Conservation (phyloP, 2,797 vertebrate genomes). For the Hybognathus amarus region DNA sequence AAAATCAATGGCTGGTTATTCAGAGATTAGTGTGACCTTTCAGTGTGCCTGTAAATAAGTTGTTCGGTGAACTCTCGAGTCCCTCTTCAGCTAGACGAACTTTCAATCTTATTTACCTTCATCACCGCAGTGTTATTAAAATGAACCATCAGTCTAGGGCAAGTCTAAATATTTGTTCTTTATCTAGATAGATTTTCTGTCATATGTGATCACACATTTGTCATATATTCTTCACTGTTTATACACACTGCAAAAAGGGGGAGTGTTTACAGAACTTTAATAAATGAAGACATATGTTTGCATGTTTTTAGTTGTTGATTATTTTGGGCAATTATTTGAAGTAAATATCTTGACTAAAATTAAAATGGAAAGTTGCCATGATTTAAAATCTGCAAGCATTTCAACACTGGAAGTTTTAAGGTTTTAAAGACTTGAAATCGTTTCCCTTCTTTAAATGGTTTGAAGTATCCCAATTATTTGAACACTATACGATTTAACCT, state of each 20-base stretch:
- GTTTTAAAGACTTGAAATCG: not conserved
- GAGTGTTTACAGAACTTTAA: not conserved
- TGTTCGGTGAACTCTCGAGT: constrained; percentile 32
- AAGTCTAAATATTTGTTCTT: constrained; percentile 23
- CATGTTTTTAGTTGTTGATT: constrained; percentile 17
- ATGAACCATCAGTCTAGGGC: constrained; percentile 30
- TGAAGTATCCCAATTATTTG: not conserved
- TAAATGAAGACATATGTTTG: constrained; percentile 8
- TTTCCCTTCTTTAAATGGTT: not conserved
- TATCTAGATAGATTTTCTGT: constrained; percentile 27
- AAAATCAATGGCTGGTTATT: constrained; percentile 49
- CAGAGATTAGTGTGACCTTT: constrained; percentile 49
- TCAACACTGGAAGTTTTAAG: not conserved
- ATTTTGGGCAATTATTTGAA: constrained; percentile 14
- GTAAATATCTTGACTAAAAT: constrained; percentile 9
- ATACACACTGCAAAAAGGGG: not conserved
- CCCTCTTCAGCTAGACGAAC: constrained; percentile 26
- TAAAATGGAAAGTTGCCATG: not conserved
- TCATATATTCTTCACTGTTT: constrained; percentile 25
- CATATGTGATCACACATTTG: constrained; percentile 19
- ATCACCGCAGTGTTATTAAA: constrained; percentile 32
- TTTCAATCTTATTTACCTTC: constrained; percentile 40
- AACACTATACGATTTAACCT: not conserved
- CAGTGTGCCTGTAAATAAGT: constrained; percentile 50
- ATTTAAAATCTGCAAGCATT: not conserved